Conservation (phyloP, 2,113 vertebrate genomes). For the Sigmodon hispidus region DNA sequence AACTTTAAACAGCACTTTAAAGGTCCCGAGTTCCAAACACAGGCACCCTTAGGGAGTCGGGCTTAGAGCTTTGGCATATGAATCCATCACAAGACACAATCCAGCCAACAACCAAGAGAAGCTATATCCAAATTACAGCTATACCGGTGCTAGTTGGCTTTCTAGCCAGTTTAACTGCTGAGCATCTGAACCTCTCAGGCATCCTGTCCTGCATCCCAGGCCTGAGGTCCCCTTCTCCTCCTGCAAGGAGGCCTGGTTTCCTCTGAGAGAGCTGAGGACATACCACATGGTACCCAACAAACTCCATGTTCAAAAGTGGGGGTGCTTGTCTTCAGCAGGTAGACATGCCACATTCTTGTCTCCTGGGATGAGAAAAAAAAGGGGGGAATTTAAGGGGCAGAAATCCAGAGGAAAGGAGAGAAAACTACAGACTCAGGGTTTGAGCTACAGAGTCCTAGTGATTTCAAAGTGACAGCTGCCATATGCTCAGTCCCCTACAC, state of each 20-base stretch:
- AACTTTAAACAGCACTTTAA: neutral
- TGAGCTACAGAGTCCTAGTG: neutral
- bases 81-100: too few species aligned
- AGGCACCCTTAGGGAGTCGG: neutral
- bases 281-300: rapidly evolving
- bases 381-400: rapidly evolving
- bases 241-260: rapidly evolving
- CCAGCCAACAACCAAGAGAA: rapidly evolving
- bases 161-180: neutral
- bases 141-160: too few species aligned
- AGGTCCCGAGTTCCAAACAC: neutral
- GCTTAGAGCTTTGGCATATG: rapidly evolving
- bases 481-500: neutral
- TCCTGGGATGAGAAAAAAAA: neutral
- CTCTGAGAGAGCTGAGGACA: too few species aligned
- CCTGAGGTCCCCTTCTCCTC: neutral
- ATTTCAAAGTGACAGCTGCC: neutral
- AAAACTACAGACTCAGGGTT: neutral
- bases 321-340: neutral
- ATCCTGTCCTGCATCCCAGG: neutral
- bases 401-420: neutral
- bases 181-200: neutral
- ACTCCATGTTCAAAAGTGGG: rapidly evolving
- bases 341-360: rapidly evolving
- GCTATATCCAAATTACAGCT: rapidly evolving